phyloP scores from a whole-genome alignment of 2,888 invertebrate species.

The Tribolium freemani region DNA sequence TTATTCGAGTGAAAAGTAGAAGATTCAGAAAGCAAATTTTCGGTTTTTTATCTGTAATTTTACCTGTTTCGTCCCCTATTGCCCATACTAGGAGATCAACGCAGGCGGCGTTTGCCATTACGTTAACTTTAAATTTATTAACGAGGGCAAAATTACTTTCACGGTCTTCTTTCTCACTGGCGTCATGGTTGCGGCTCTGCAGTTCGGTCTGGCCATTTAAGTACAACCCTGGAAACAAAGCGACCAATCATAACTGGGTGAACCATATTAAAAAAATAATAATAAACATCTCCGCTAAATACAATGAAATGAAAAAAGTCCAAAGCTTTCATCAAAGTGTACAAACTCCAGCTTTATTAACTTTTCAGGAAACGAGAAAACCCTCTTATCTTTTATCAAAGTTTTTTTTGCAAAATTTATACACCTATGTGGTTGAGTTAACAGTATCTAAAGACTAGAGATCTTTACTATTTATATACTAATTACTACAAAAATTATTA shows the following conservation, averaged over 20 bases:
- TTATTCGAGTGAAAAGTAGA: conserved; percentile 14
- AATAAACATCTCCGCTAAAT: too few relatives aligned
- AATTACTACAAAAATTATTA: too few relatives aligned
- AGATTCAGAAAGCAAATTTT: background rate
- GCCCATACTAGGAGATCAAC: conserved; percentile 99
- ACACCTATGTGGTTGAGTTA: too few relatives aligned
- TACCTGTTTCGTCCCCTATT: conserved; percentile 95
- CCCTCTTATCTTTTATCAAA: too few relatives aligned
- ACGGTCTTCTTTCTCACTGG: conserved; percentile 85
- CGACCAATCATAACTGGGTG: conserved; percentile 73
- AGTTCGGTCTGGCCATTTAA: conserved; percentile 94
- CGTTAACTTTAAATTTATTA: conserved; percentile 93
- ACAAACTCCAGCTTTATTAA: too few relatives aligned
- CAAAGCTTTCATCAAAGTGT: too few relatives aligned
- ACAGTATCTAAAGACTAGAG: too few relatives aligned
- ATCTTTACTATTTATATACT: too few relatives aligned
- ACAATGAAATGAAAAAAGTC: too few relatives aligned
- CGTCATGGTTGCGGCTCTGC: conserved; percentile 87
- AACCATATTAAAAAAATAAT: too few relatives aligned
- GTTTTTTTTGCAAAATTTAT: too few relatives aligned
- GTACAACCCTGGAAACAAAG: conserved; percentile 84
- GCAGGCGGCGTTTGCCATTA: conserved; percentile 97
- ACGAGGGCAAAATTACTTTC: conserved; percentile 86
- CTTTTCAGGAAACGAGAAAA: too few relatives aligned
- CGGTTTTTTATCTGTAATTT: conserved; percentile 50